A percentile compares a stretch with the other conserved stretches of the same genome.
phyloP scores from a whole-genome alignment of 2,888 invertebrate species.

The Bombylius major region DNA sequence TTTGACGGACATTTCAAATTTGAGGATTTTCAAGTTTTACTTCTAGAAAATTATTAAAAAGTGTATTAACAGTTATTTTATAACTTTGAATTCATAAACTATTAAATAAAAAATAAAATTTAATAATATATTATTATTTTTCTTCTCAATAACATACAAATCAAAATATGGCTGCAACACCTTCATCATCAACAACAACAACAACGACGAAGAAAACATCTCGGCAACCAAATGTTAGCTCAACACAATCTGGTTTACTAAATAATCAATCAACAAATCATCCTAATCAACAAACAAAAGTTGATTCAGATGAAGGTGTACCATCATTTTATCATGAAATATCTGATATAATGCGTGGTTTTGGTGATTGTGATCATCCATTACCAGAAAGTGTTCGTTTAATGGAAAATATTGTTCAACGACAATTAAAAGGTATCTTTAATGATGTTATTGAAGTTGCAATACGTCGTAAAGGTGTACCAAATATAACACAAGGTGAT shows the following conservation, averaged over 20 bases:
- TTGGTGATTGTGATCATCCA: constrained; percentile 77
- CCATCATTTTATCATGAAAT: constrained; percentile 42
- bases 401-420: constrained; percentile 70
- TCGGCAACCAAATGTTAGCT: neutral
- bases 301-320: neutral
- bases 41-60: too few species aligned
- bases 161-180: neutral
- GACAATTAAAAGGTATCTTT: constrained; percentile 67
- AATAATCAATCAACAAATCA: neutral
- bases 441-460: constrained; percentile 60
- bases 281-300: neutral
- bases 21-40: too few species aligned
- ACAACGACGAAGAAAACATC: neutral
- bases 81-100: too few species aligned
- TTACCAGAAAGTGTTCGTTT: constrained; percentile 68
- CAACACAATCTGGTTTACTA: neutral
- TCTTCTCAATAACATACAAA: too few species aligned
- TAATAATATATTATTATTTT: too few species aligned
- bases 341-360: constrained; percentile 83
- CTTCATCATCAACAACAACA: neutral
- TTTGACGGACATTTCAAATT: too few species aligned
- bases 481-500: constrained; percentile 45
- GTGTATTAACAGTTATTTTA: too few species aligned
- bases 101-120: too few species aligned
- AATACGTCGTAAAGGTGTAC: constrained; percentile 47